These are phyloP conservation scores for Epizoanthus fatuus DNA, from an alignment of 92 coral and sea anemone species.

Conservation along the genomic window DNA sequence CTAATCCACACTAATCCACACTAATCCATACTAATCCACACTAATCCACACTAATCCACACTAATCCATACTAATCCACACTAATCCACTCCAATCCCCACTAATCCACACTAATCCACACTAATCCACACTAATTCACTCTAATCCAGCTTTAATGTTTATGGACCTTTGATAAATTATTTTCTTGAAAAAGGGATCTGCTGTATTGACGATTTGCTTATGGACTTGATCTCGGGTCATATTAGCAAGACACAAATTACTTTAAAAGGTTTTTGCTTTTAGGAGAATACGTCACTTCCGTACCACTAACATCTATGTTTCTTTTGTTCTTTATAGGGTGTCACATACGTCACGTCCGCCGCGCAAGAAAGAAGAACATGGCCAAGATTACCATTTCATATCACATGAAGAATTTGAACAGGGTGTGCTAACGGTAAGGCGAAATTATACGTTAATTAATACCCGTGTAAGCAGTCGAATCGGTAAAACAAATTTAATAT, in stretches of 20 bases:
- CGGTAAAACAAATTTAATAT: too few relatives aligned
- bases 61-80: too few relatives aligned
- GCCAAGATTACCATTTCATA: conserved; percentile 89
- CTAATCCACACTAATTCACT: too few relatives aligned
- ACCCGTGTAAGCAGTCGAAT: neutral
- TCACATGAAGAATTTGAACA: conserved; percentile 94
- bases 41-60: too few relatives aligned
- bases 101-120: too few relatives aligned
- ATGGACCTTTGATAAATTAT: neutral
- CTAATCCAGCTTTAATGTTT: neutral
- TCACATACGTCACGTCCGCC: conserved; percentile 92
- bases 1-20: too few relatives aligned
- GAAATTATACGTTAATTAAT: neutral
- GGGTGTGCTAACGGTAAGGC: conserved; percentile 85
- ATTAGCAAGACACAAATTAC: too few relatives aligned
- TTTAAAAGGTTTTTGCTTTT: too few relatives aligned
- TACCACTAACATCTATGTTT: neutral
- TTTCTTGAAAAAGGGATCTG: neutral
- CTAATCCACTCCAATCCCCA: neutral
- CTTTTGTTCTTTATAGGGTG: conserved; percentile 48
- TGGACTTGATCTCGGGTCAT: too few relatives aligned
- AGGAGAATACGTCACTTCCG: too few relatives aligned
- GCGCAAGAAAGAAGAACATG: conserved; percentile 85
- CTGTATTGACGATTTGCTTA: too few relatives aligned
- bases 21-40: too few relatives aligned